Conservation (phyloP, 2,888 invertebrate genomes). For the Metacarcinus magister region DNA sequence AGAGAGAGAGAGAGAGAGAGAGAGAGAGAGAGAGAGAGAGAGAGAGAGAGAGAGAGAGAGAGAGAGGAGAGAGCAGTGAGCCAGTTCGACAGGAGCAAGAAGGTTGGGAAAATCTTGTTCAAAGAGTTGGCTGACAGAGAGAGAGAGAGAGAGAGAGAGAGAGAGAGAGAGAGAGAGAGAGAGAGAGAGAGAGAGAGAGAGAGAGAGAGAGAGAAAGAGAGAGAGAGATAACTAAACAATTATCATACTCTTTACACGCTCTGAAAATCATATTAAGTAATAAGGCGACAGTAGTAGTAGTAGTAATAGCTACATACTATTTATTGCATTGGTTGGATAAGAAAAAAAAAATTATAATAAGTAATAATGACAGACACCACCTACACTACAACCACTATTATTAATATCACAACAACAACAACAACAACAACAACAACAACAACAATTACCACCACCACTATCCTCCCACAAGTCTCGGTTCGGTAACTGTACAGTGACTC, state of each 20-base stretch:
- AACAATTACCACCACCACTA: neutral
- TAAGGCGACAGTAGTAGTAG: too few relatives aligned
- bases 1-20: conserved; percentile 34
- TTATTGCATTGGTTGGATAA: too few relatives aligned
- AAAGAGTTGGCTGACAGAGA: neutral
- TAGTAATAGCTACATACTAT: too few relatives aligned
- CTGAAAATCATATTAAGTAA: too few relatives aligned
- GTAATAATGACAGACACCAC: too few relatives aligned
- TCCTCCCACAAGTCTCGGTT: neutral
- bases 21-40: neutral
- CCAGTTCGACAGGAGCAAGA: neutral
- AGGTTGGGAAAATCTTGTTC: neutral
- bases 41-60: neutral
- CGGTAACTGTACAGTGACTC: neutral
- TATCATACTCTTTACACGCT: too few relatives aligned
- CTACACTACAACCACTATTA: neutral
- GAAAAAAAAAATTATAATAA: neutral
- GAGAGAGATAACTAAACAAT: too few relatives aligned
- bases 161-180: neutral
- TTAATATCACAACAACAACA: neutral
- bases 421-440: neutral
- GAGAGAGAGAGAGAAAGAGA: neutral
- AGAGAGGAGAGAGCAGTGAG: neutral
- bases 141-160: neutral
- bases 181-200: neutral